Evolutionary conservation across 2,113 vertebrate species (phyloP).

Genomic region (Ceratotherium simum): DNA sequence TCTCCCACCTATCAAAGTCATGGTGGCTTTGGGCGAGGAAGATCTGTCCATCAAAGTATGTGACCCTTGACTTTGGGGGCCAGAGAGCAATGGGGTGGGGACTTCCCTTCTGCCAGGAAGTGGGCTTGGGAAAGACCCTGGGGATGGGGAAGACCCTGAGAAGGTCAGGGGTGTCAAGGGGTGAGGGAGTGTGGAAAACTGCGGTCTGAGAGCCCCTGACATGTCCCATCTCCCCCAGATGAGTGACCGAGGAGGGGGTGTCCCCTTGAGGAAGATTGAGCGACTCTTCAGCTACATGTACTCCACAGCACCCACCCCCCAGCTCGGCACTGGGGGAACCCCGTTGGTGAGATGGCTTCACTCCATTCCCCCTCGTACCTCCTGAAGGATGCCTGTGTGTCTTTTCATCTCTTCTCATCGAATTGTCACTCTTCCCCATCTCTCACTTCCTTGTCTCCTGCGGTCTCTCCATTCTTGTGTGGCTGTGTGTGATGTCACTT

Average conservation of each 20-base stretch:
- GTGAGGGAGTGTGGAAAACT: not conserved
- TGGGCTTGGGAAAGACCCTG: not conserved
- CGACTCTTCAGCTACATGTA: constrained; percentile 98
- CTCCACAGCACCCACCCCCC: constrained; percentile 94
- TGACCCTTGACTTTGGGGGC: constrained; percentile 22
- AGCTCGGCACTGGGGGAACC: constrained; percentile 88
- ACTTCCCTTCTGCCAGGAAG: not conserved
- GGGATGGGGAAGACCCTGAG: not conserved
- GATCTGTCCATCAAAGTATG: constrained; percentile 95
- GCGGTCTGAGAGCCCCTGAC: constrained; percentile 18
- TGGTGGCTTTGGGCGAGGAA: constrained; percentile 95
- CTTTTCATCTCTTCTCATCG: not conserved
- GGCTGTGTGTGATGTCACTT: not conserved
- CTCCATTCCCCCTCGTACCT: not conserved
- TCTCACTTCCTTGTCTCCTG: fast-evolving
- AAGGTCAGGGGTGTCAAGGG: not conserved
- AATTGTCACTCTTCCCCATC: not conserved
- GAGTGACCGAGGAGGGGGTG: constrained; percentile 94
- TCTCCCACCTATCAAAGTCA: constrained; percentile 91
- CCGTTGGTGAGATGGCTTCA: constrained; percentile 88
- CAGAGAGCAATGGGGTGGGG: not conserved
- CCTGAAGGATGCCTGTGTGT: not conserved
- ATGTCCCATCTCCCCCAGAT: constrained; percentile 84
- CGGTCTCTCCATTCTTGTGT: not conserved
- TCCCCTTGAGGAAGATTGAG: constrained; percentile 94